These are phyloP conservation scores for Leucania comma DNA, from an alignment of 2,888 invertebrate genomes.

Conservation along the genomic window DNA sequence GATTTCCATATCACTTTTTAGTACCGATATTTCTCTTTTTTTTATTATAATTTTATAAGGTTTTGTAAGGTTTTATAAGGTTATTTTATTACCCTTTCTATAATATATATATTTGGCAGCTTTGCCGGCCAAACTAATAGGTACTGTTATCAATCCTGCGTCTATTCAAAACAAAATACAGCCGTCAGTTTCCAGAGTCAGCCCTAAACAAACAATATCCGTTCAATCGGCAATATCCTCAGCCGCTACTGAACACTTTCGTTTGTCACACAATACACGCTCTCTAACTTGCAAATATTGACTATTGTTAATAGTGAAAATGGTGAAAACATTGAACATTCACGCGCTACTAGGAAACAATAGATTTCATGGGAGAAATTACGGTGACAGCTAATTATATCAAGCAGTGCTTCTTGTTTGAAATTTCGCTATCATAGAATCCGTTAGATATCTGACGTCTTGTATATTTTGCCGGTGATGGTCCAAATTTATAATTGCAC, in stretches of 20 bases:
- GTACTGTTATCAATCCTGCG: too few relatives aligned
- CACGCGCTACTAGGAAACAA: slow-evolving; percentile 53
- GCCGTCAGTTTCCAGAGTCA: background rate
- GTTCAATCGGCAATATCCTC: slow-evolving; percentile 9
- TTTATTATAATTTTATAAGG: too few relatives aligned
- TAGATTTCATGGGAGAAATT: slow-evolving; percentile 44
- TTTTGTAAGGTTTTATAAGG: too few relatives aligned
- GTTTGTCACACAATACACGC: slow-evolving; percentile 57
- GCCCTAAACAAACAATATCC: too few relatives aligned
- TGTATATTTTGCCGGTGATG: background rate
- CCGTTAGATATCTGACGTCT: background rate
- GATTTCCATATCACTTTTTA: too few relatives aligned
- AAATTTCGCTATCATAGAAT: slow-evolving; percentile 39
- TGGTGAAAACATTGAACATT: slow-evolving; percentile 56
- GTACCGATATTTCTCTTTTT: too few relatives aligned
- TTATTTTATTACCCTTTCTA: too few relatives aligned
- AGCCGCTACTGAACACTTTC: slow-evolving; percentile 52
- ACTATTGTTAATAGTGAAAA: slow-evolving; percentile 81
- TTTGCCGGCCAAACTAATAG: too few relatives aligned
- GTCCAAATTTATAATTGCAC: background rate
- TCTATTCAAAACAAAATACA: too few relatives aligned
- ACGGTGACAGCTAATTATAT: slow-evolving; percentile 40
- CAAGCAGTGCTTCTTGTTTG: slow-evolving; percentile 43
- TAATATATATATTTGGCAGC: too few relatives aligned
- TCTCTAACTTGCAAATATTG: slow-evolving; percentile 75